These are phyloP conservation scores for Oophaga sylvatica DNA, from an alignment of 2,797 vertebrate genomes.

Conservation along the genomic window DNA sequence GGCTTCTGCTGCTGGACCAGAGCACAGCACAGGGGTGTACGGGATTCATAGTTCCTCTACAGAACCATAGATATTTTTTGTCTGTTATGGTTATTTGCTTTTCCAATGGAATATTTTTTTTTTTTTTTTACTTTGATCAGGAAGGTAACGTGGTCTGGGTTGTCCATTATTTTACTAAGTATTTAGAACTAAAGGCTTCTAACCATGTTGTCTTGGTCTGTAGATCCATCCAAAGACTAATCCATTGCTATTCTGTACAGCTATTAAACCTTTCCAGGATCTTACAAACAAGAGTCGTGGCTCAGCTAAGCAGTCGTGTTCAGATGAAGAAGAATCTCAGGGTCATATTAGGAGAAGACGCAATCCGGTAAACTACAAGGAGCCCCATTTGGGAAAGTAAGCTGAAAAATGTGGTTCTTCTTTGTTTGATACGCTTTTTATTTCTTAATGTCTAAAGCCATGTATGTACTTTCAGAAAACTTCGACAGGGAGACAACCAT, in stretches of 20 bases:
- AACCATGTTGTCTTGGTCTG: not conserved
- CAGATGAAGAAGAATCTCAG: not conserved
- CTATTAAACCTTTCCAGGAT: slow-evolving; percentile 64
- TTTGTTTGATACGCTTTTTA: too few species aligned
- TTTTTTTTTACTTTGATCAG: too few species aligned
- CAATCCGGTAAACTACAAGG: slow-evolving; percentile 64
- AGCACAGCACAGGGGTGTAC: too few species aligned
- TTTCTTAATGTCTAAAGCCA: not conserved
- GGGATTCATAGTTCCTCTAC: too few species aligned
- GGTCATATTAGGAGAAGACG: slow-evolving; percentile 29
- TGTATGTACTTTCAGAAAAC: slow-evolving; percentile 65
- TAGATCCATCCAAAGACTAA: not conserved
- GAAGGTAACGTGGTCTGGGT: too few species aligned
- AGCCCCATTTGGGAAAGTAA: slow-evolving; percentile 67
- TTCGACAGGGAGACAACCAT: slow-evolving; percentile 70
- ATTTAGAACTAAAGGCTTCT: not conserved
- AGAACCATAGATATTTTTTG: too few species aligned
- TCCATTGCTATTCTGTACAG: slow-evolving; percentile 61
- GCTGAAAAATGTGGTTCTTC: slow-evolving; percentile 28
- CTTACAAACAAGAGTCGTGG: slow-evolving; percentile 59
- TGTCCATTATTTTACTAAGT: too few species aligned
- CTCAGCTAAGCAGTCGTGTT: slow-evolving; percentile 11
- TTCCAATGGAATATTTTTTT: too few species aligned
- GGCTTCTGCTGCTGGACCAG: too few species aligned
- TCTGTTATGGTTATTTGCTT: too few species aligned